Evolutionary conservation across 2,797 vertebrate genomes (phyloP).

Genomic region (Sebastes minor): DNA sequence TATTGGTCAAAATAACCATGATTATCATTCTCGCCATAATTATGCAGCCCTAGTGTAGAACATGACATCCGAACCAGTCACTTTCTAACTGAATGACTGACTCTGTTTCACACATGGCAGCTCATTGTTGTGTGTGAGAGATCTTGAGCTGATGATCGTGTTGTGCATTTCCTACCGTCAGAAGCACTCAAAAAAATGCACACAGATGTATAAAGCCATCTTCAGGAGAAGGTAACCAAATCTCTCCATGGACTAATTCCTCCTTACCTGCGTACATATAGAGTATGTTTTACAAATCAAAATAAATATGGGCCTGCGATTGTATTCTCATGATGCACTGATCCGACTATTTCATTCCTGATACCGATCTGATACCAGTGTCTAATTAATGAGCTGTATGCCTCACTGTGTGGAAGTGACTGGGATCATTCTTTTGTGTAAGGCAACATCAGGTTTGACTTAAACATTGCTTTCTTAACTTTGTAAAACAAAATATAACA

Average conservation of each 20-base stretch:
- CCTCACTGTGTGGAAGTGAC: fast-evolving
- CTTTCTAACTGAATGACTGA: slow-evolving; percentile 28
- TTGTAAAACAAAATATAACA: too few relatives aligned
- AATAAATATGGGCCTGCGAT: neutral
- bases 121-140: slow-evolving; percentile 18
- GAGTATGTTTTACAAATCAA: neutral
- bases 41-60: fast-evolving
- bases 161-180: neutral
- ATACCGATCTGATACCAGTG: too few relatives aligned
- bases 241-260: neutral
- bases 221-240: neutral
- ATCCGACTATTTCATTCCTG: too few relatives aligned
- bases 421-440: too few relatives aligned
- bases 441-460: too few relatives aligned
- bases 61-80: slow-evolving; percentile 29
- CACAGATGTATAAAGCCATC: neutral
- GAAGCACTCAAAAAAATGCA: neutral
- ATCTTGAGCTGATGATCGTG: slow-evolving; percentile 4
- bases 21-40: too few relatives aligned
- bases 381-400: too few relatives aligned
- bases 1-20: too few relatives aligned
- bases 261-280: neutral
- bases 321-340: neutral
- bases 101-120: slow-evolving; percentile 20
- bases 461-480: too few relatives aligned